Base-by-base conservation (phyloP, 2,797 vertebrate species). In the Odontamblyopus lacepedii region DNA sequence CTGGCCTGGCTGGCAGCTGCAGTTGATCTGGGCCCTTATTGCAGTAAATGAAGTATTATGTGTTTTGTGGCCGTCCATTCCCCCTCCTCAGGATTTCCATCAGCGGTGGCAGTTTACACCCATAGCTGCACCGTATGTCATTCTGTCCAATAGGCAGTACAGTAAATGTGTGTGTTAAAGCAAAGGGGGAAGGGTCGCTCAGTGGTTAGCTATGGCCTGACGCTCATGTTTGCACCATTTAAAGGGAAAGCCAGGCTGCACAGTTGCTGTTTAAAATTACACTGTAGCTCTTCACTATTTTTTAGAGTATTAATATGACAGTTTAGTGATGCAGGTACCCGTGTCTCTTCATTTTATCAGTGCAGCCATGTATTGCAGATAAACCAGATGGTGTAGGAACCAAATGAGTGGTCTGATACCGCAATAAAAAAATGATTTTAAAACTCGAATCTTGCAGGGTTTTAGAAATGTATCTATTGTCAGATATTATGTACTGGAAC, bases 41-140 rank as follows among this genome's bases (percentile, higher is more conserved):
- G 83, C 81, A 84, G 82, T 83, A 83, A 90, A 89, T 91, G 83
- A 87, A 90, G 86, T 89, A 84, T 91, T 90, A 88, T 92, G 80
- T 83, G 78, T 89, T 88, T 90, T 91, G 91, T 86, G 71, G 90
- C 76, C 84, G 75, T 90, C 86, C 83, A 87, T 93, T 92, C 89
- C 82, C 75, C 78, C 75, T 70, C 59, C 73, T 86, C 87, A 89
- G 89, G 91, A 94, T 95, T 95, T 88, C 78, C 62, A 79, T 85
- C 79, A 94, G 91, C 90, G 92, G 92, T 93, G 92, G 93, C 79
- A 83, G 74, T 86, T 87, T 77, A 83, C 44, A 91, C 73, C 67
- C 73, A n/a, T 64, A n/a, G 0, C 72, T 72, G 76, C 85, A 91
- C 93, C 89, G 91, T 93, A 94, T 93, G 91, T 90, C 91, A 91